Conservation (phyloP, 1,140 invertebrate species). For the Conopomorpha cramerella region DNA sequence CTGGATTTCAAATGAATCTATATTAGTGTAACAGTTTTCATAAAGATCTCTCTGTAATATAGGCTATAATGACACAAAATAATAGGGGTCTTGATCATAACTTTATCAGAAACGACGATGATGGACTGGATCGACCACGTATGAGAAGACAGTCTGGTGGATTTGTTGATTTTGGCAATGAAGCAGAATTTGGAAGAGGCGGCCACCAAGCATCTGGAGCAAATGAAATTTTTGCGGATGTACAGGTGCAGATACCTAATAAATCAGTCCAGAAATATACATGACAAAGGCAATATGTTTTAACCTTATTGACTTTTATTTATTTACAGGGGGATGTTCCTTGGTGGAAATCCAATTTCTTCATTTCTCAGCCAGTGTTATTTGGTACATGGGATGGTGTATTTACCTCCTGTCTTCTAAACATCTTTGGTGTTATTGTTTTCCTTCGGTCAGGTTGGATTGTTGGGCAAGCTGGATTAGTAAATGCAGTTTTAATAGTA, state of each 20-base stretch:
- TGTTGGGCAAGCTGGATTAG: constrained; percentile 91
- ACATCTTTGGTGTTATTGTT: constrained; percentile 96
- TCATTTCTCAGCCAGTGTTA: constrained; percentile 89
- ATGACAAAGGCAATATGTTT: too few relatives aligned
- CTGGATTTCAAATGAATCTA: not conserved
- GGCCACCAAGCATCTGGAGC: constrained; percentile 82
- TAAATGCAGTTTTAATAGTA: constrained; percentile 86
- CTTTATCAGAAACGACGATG: constrained; percentile 42
- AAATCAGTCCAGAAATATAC: too few relatives aligned
- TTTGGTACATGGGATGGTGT: constrained; percentile 99
- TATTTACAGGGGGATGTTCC: constrained; percentile 72
- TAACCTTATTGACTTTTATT: too few relatives aligned
- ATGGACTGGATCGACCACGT: constrained; percentile 37
- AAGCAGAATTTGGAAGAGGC: constrained; percentile 73
- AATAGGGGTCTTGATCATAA: constrained; percentile 48
- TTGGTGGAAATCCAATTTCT: constrained; percentile 94
- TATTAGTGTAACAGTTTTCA: too few relatives aligned
- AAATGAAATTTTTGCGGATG: constrained; percentile 88
- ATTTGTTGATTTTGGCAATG: constrained; percentile 73
- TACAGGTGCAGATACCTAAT: constrained; percentile 77
- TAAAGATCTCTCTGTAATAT: too few relatives aligned
- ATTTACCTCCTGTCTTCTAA: constrained; percentile 91
- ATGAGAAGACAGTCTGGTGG: constrained; percentile 62
- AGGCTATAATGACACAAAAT: too few relatives aligned
- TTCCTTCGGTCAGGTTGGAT: constrained; percentile 97